Conservation (phyloP, 2,113 vertebrate genomes). For the Galemys pyrenaicus region DNA sequence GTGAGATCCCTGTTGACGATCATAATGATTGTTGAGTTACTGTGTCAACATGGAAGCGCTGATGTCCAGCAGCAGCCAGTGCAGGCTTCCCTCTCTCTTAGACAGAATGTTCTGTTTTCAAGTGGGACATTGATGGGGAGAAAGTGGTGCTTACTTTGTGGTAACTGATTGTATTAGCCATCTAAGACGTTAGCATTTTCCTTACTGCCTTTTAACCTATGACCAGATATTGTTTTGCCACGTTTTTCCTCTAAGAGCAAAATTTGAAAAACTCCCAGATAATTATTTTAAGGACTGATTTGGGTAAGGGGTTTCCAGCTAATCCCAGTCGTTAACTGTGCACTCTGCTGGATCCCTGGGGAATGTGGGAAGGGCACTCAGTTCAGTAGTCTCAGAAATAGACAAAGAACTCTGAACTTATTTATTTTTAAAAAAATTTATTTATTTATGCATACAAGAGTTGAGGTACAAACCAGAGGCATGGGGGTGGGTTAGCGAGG, state of each 20-base stretch:
- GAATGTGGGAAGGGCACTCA: not conserved
- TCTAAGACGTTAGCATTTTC: not conserved
- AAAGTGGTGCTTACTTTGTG: not conserved
- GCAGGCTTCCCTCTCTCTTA: not conserved
- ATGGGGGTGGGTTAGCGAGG: no score
- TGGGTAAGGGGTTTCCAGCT: not conserved
- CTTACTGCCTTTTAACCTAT: not conserved
- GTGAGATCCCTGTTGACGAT: not conserved
- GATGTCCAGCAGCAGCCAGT: not conserved
- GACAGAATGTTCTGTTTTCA: not conserved
- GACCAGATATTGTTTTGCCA: not conserved
- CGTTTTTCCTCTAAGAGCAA: not conserved
- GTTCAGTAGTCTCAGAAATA: conserved; percentile 1
- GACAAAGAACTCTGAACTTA: conserved; percentile 10
- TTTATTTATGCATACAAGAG: no score
- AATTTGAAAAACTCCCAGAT: not conserved
- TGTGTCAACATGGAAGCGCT: not conserved
- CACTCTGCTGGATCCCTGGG: not conserved
- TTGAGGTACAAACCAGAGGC: no score
- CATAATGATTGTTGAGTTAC: not conserved
- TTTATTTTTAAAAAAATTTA: not conserved
- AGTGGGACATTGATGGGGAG: not conserved
- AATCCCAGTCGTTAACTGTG: not conserved
- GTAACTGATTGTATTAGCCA: not conserved
- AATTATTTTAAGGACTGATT: not conserved